These are phyloP conservation scores for Haliaeetus leucogaster DNA, from an alignment of 2,113 vertebrate species.

Conservation along the genomic window DNA sequence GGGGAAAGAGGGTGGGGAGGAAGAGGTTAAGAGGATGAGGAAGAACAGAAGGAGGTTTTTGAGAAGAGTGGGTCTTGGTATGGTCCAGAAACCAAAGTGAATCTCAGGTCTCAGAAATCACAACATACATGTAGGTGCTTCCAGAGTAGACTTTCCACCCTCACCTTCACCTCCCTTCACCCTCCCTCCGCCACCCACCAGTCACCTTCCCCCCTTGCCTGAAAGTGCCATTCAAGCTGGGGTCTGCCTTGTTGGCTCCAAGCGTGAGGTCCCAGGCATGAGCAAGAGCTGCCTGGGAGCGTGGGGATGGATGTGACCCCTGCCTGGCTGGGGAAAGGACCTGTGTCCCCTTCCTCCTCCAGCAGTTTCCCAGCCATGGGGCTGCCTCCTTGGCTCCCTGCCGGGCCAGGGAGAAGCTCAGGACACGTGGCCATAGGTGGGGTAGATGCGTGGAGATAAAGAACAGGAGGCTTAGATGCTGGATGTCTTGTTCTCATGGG, in stretches of 20 bases:
- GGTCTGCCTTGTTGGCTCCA: background rate
- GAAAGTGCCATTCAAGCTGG: background rate
- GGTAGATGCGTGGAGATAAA: background rate
- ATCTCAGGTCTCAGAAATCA: constrained; percentile 58
- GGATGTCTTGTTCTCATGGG: background rate
- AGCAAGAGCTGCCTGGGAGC: background rate
- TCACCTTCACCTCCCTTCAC: constrained; percentile 66
- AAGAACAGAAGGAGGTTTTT: constrained; percentile 22
- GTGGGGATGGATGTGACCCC: background rate
- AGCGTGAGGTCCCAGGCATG: background rate
- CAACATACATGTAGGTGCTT: constrained; percentile 57
- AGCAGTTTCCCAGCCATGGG: background rate
- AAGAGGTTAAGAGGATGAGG: constrained; percentile 19
- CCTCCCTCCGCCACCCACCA: constrained; percentile 39
- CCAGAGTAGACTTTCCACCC: constrained; percentile 40
- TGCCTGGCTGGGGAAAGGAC: background rate
- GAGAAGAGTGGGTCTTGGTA: constrained; percentile 53
- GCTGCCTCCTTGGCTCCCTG: background rate
- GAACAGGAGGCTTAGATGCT: background rate
- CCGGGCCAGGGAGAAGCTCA: background rate
- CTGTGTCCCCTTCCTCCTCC: constrained; percentile 36
- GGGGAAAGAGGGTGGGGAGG: background rate
- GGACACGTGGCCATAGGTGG: background rate
- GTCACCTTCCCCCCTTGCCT: constrained; percentile 25
- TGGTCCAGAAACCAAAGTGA: constrained; percentile 68